Percentiles rank a stretch among this genome's conserved stretches.
phyloP scores from a whole-genome alignment of 2,888 invertebrate species.

The Eugnorisma glareosa region DNA sequence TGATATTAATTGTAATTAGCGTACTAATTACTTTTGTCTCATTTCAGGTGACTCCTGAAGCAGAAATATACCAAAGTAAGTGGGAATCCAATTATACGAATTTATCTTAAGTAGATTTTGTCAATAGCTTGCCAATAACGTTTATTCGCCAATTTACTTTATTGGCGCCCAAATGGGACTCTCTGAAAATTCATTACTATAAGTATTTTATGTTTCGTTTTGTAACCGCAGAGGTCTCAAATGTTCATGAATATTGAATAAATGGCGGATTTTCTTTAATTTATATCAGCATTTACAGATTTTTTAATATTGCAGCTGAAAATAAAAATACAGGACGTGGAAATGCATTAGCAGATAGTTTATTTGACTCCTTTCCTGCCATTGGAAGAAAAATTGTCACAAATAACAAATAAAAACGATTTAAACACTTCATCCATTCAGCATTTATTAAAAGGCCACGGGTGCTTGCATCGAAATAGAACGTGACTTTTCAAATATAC shows the following conservation, averaged over 20 bases:
- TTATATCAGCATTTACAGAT: neutral
- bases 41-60: slow-evolving; percentile 51
- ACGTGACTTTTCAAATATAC: slow-evolving; percentile 55
- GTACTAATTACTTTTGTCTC: slow-evolving; percentile 39
- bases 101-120: slow-evolving; percentile 48
- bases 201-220: slow-evolving; percentile 11
- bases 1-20: neutral
- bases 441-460: slow-evolving; percentile 17
- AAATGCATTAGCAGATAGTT: neutral
- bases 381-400: neutral
- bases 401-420: neutral
- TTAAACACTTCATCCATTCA: neutral
- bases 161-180: slow-evolving; percentile 54
- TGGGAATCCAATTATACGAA: slow-evolving; percentile 47
- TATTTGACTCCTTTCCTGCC: neutral
- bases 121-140: slow-evolving; percentile 46
- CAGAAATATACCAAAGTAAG: slow-evolving; percentile 56
- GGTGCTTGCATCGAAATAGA: slow-evolving; percentile 8
- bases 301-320: neutral
- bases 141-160: slow-evolving; percentile 38
- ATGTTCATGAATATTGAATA: slow-evolving; percentile 3
- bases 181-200: slow-evolving; percentile 26
- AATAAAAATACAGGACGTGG: neutral
- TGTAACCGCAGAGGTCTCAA: neutral
- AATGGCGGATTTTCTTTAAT: neutral